Percentiles rank a stretch among this genome's conserved stretches.
phyloP scores from a whole-genome alignment of 2,888 invertebrate species.

The Cenopis cana region DNA sequence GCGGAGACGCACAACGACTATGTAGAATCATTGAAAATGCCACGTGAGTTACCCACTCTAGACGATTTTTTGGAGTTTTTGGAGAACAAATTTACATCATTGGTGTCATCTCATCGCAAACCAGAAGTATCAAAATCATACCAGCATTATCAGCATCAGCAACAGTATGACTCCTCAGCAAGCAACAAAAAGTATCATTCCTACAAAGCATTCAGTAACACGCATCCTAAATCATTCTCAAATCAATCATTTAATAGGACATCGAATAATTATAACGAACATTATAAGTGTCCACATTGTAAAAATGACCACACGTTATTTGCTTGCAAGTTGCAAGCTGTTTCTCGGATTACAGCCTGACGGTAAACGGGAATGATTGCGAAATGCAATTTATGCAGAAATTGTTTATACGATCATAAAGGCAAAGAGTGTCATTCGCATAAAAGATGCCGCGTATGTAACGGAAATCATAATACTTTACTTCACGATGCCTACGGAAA shows the following conservation, averaged over 20 bases:
- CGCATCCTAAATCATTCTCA: no score
- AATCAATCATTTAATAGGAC: no score
- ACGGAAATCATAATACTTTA: no score
- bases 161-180: slow-evolving; percentile 27
- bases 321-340: slow-evolving; percentile 38
- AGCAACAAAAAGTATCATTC: no score
- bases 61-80: neutral
- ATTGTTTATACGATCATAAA: slow-evolving; percentile 40
- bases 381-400: slow-evolving; percentile 39
- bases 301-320: slow-evolving; percentile 40
- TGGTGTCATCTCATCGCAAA: neutral
- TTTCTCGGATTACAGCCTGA: slow-evolving; percentile 36
- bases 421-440: no score
- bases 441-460: no score
- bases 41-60: neutral
- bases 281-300: no score
- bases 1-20: neutral
- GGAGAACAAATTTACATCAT: neutral
- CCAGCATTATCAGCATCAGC: neutral
- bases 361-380: slow-evolving; percentile 32
- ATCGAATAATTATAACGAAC: no score
- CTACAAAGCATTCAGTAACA: no score
- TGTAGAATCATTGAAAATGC: neutral
- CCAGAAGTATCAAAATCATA: neutral
- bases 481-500: no score